Percentiles rank a stretch among this genome's conserved stretches.
Evolutionary conservation across 1,140 invertebrate species (phyloP).

Genomic region (Cataglyphis hispanica): DNA sequence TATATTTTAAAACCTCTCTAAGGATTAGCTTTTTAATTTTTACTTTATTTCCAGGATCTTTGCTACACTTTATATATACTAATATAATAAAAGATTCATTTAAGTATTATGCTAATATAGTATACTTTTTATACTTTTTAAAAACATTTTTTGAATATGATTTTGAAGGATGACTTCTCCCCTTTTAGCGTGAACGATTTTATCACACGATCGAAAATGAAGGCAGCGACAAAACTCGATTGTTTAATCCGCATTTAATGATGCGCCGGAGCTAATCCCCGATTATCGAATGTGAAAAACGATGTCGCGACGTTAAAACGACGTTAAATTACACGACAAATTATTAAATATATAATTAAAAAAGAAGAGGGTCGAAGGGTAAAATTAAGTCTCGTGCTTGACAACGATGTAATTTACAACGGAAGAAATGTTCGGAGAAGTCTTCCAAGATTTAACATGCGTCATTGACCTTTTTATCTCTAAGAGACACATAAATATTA

Average conservation of each 20-base stretch:
- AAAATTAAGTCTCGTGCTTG: neutral
- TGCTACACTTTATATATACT: neutral
- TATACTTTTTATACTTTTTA: neutral
- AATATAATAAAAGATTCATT: neutral
- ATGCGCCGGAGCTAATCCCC: constrained; percentile 34
- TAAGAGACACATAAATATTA: neutral
- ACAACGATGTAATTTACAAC: constrained; percentile 19
- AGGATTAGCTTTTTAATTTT: neutral
- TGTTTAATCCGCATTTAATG: constrained; percentile 70
- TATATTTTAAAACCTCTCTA: neutral
- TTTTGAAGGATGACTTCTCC: neutral
- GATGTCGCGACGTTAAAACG: neutral
- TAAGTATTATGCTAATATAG: neutral
- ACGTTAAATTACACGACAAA: neutral
- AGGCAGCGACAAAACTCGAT: constrained; percentile 35
- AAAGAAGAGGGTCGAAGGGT: neutral
- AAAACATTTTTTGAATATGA: neutral
- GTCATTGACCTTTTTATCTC: neutral
- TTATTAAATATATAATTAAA: constrained; percentile 27
- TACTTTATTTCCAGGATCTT: neutral
- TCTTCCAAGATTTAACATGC: neutral
- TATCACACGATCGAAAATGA: neutral
- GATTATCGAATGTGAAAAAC: constrained; percentile 38
- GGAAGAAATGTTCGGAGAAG: neutral
- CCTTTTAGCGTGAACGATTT: constrained; percentile 7